Evolutionary conservation across 2,888 invertebrate species (phyloP), one percentile per base, ranked within the genome.

Genomic region (Petrolisthes cinctipes): DNA sequence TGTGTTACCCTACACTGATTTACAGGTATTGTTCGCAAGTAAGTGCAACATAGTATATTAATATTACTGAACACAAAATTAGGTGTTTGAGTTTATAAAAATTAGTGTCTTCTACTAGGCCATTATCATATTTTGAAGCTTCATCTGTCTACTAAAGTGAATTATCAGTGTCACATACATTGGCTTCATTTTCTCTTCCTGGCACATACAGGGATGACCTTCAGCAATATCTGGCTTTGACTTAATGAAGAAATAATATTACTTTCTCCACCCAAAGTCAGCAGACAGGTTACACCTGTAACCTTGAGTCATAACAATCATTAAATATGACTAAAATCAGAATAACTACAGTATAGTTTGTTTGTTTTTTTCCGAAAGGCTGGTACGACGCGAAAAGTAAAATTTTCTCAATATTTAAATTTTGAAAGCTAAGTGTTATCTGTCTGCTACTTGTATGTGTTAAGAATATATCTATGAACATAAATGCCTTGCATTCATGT

Each of bases 271-370:
- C 71, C 53, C 71, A 23, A 85, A 85, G 53, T 85, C 68, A 85
- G 84, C 85, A 85, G 85, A 85, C 85, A 85, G 79, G 85, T 85
- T 61, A 85, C 85, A 85, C 85, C 78, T 61, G 76, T 71, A 51
- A 23, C 61, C 20, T 20, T 71, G 71, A n/a, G 20, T 71, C 20
- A 71, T 20, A 71, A 71, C 71, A 71, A 7, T 71, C 20, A 7
- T 7, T 6, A 71, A 71, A 71, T 20, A n/a, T n/a, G 14, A 20
- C 71, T n/a, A 71, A n/a, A 6, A n/a, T 5, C 17, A 14, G 20
- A 71, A 71, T n/a, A 37, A 37, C 37, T 37, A 37, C 37, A 37
- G 37, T 37, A 37, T 37, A 7, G 14, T n/a, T 71, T 71, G 20
- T 71, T 71, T n/a, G 14, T 71, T 14, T 71, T n/a, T 84, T 61